A percentile compares a stretch with the other conserved stretches of the same genome.
phyloP scores from a whole-genome alignment of 1,140 invertebrate genomes.

The Tachypleus tridentatus region DNA sequence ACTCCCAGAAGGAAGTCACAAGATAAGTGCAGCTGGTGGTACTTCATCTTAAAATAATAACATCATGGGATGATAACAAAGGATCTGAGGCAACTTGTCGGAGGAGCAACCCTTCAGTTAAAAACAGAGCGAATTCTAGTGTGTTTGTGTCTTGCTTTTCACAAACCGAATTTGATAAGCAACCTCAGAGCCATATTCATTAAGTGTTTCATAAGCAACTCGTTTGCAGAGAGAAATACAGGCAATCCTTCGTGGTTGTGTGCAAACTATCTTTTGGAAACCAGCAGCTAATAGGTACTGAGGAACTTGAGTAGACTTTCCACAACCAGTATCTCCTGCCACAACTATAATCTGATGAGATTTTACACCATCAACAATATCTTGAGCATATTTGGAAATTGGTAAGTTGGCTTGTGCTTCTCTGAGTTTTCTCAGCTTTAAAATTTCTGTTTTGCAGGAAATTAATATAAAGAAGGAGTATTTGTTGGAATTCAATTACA shows the following conservation, averaged over 20 bases:
- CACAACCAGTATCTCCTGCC: slow-evolving; percentile 91
- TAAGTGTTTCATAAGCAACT: slow-evolving; percentile 84
- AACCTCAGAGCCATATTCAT: slow-evolving; percentile 70
- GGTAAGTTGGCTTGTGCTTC: slow-evolving; percentile 67
- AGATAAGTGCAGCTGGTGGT: slow-evolving; percentile 87
- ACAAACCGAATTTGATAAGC: slow-evolving; percentile 98
- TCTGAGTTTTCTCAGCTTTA: slow-evolving; percentile 67
- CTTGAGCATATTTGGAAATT: slow-evolving; percentile 61
- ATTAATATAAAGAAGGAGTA: slow-evolving; percentile 67
- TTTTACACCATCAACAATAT: slow-evolving; percentile 56
- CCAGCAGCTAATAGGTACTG: slow-evolving; percentile 73
- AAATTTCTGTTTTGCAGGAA: slow-evolving; percentile 81
- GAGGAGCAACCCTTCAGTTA: slow-evolving; percentile 89
- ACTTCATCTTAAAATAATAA: slow-evolving; percentile 86
- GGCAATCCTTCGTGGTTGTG: slow-evolving; percentile 89
- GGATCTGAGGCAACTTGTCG: slow-evolving; percentile 51
- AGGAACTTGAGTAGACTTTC: slow-evolving; percentile 94
- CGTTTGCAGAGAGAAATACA: slow-evolving; percentile 87
- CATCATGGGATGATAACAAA: slow-evolving; percentile 54
- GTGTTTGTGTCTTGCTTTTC: slow-evolving; percentile 68
- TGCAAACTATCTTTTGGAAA: slow-evolving; percentile 82
- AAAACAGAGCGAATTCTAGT: slow-evolving; percentile 90
- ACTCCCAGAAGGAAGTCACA: slow-evolving; percentile 91
- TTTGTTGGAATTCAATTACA: slow-evolving; percentile 50
- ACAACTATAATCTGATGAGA: slow-evolving; percentile 49